Percentiles rank a stretch among this genome's conserved stretches.
phyloP scores from a whole-genome alignment of 2,113 vertebrate genomes.

The Fulica atra region DNA sequence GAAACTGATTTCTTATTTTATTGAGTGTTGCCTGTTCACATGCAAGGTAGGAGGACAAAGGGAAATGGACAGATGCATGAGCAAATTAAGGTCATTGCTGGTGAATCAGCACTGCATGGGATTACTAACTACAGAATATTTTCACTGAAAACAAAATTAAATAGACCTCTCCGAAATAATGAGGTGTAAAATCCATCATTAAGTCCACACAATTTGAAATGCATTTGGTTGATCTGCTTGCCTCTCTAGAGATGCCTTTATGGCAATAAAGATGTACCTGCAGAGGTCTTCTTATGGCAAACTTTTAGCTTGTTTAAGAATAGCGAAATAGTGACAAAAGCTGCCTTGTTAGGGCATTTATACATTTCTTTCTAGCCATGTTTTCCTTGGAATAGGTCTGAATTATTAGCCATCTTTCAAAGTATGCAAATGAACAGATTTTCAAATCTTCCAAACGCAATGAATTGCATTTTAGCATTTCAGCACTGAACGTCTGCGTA shows the following conservation, averaged over 20 bases:
- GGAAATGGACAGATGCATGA: not conserved
- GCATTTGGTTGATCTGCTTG: not conserved
- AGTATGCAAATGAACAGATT: not conserved
- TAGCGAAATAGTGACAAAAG: not conserved
- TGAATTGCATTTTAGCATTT: not conserved
- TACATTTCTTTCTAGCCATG: not conserved
- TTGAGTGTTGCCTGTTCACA: not conserved
- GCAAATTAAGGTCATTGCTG: not conserved
- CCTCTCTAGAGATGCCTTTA: not conserved
- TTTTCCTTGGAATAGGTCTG: not conserved
- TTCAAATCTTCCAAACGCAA: not conserved
- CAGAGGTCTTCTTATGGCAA: not conserved
- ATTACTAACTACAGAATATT: not conserved
- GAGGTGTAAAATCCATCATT: not conserved
- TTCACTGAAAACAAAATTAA: constrained; percentile 23
- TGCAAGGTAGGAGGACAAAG: not conserved
- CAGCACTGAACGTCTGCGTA: not conserved
- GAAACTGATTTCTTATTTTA: not conserved
- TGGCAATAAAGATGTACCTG: not conserved
- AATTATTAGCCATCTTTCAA: constrained; percentile 26
- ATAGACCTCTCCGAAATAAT: not conserved
- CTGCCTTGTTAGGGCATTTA: not conserved
- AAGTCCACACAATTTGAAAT: not conserved
- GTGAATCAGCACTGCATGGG: not conserved
- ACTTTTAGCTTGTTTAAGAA: not conserved